Percentiles rank a stretch among this genome's conserved stretches.
phyloP scores from a whole-genome alignment of 2,888 invertebrate species.

The Branchellion lobata region DNA sequence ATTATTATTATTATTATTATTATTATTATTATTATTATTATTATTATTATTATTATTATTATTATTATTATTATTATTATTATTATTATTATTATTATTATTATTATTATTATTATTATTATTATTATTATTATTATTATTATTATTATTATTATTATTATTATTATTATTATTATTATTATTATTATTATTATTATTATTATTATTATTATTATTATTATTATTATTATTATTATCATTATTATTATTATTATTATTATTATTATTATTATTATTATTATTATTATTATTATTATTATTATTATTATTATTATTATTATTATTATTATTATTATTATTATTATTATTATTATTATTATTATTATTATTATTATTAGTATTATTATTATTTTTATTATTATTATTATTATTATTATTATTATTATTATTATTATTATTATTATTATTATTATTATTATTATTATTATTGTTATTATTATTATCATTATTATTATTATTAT shows the following conservation, averaged over 20 bases:
- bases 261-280: slow-evolving; percentile 2
- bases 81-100: background rate
- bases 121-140: slow-evolving; percentile 45
- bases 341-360: slow-evolving; percentile 32
- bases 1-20: slow-evolving; percentile 8
- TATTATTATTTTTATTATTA: slow-evolving; percentile 25
- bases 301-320: slow-evolving; percentile 13
- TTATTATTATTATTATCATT: background rate
- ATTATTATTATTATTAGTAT: slow-evolving; percentile 32
- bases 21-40: slow-evolving; percentile 5
- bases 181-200: slow-evolving; percentile 39
- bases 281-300: slow-evolving; percentile 23
- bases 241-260: slow-evolving; percentile 28
- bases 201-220: slow-evolving; percentile 22
- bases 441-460: slow-evolving; percentile 16
- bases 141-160: slow-evolving; percentile 47
- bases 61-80: slow-evolving; percentile 1
- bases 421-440: slow-evolving; percentile 23
- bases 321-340: slow-evolving; percentile 9
- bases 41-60: background rate
- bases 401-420: slow-evolving; percentile 20
- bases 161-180: slow-evolving; percentile 45
- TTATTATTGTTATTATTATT: slow-evolving; percentile 10
- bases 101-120: slow-evolving; percentile 44
- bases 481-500: slow-evolving; percentile 4